A percentile compares a stretch with the other conserved stretches of the same genome.
These are phyloP conservation scores for Neotoxoptera formosana DNA, from an alignment of 1,140 invertebrate species.

Conservation along the genomic window DNA sequence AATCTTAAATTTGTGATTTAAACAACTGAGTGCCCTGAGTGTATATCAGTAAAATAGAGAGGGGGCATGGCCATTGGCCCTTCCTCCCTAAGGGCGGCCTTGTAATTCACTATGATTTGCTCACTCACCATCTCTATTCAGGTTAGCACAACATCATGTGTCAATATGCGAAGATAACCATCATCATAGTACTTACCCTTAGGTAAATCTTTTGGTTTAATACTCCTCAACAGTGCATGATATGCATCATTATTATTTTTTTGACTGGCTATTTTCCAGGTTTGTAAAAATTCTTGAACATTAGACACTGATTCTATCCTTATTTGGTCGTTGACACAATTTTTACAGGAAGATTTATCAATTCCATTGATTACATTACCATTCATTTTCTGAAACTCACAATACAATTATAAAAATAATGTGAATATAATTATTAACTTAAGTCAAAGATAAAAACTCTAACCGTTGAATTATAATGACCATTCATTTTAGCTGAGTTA, in stretches of 20 bases:
- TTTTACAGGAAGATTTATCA: conserved; percentile 7
- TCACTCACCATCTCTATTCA: background rate
- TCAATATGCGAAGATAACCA: background rate
- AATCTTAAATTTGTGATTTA: no score
- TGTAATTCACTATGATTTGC: background rate
- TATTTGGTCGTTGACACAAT: background rate
- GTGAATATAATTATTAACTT: background rate
- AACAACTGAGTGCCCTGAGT: no score
- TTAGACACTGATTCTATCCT: conserved; percentile 35
- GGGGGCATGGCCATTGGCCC: no score
- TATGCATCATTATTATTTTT: conserved; percentile 46
- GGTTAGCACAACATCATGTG: background rate
- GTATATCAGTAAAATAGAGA: no score
- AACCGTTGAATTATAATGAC: conserved; percentile 46
- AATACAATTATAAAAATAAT: background rate
- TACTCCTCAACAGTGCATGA: conserved; percentile 26
- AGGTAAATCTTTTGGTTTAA: conserved; percentile 49
- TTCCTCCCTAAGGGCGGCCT: no score
- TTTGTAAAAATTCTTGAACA: conserved; percentile 43
- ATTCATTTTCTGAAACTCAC: conserved; percentile 3
- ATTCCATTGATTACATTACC: conserved; percentile 15
- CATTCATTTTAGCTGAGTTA: conserved; percentile 46
- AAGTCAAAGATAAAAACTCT: background rate
- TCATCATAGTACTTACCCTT: background rate
- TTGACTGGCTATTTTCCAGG: conserved; percentile 40